Evolutionary conservation across 2,113 vertebrate species (phyloP).

Genomic region (Engraulis encrasicolus): DNA sequence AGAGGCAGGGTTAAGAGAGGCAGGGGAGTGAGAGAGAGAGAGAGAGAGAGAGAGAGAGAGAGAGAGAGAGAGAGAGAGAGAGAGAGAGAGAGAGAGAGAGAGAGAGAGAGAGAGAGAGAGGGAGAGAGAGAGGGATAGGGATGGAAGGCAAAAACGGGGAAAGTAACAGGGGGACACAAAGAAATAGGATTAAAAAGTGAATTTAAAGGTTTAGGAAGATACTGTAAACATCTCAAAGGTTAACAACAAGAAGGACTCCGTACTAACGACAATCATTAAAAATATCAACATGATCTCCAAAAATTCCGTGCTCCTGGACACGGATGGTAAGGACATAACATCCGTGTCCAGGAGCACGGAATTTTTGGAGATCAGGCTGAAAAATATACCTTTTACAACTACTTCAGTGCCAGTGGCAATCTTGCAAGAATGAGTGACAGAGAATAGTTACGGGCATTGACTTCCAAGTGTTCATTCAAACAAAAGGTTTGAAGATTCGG

Average conservation of each 20-base stretch:
- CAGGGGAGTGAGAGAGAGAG: neutral
- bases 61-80: constrained; percentile 37
- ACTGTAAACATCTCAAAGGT: neutral
- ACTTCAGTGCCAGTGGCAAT: too few relatives aligned
- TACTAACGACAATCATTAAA: neutral
- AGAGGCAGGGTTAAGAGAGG: neutral
- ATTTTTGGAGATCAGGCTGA: too few relatives aligned
- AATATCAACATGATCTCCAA: too few relatives aligned
- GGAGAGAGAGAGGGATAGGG: neutral
- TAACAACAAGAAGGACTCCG: neutral
- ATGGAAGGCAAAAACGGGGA: constrained; percentile 33
- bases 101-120: neutral
- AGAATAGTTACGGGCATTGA: too few relatives aligned
- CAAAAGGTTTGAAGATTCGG: too few relatives aligned
- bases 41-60: neutral
- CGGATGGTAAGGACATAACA: too few relatives aligned
- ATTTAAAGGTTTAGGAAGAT: constrained; percentile 39
- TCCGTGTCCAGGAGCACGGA: too few relatives aligned
- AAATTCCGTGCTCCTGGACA: too few relatives aligned
- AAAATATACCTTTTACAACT: too few relatives aligned
- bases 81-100: constrained; percentile 38
- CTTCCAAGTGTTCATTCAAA: too few relatives aligned
- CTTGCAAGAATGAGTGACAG: too few relatives aligned
- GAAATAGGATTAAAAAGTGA: constrained; percentile 27
- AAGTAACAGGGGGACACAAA: too few relatives aligned